Percentiles rank a stretch among this genome's conserved stretches.
Conservation (phyloP, 2,888 invertebrate species). For the Philaethria dido region DNA sequence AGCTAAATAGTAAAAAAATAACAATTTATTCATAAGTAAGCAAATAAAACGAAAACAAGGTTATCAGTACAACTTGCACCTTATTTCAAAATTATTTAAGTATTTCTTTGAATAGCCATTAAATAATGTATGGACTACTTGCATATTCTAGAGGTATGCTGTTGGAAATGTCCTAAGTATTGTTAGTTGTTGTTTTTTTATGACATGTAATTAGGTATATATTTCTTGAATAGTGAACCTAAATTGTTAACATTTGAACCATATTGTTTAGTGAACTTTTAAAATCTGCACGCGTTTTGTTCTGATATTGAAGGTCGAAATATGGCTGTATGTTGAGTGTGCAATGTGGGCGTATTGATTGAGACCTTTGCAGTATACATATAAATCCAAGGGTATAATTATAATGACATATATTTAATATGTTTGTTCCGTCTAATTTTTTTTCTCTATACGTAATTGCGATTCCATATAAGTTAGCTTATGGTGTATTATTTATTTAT, state of each 20-base stretch:
- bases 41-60: not conserved
- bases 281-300: conserved; percentile 41
- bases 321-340: conserved; percentile 42
- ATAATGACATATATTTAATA: conserved; percentile 15
- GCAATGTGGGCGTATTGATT: conserved; percentile 46
- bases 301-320: conserved; percentile 47
- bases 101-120: not conserved
- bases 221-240: conserved; percentile 4
- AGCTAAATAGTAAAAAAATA: not conserved
- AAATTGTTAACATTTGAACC: conserved; percentile 22
- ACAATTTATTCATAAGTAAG: not conserved
- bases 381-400: conserved; percentile 30
- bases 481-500: not conserved
- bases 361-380: conserved; percentile 38
- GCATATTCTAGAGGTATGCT: not conserved
- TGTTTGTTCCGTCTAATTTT: not conserved
- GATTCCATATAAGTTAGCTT: too few species aligned
- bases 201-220: not conserved
- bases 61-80: not conserved
- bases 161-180: not conserved
- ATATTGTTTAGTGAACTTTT: conserved; percentile 40
- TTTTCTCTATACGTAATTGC: not conserved
- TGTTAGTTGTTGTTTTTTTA: not conserved
- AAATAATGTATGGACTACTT: not conserved
- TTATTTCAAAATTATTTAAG: not conserved